Base-by-base conservation (phyloP, 2,888 invertebrate species). In the Noctua janthe region DNA sequence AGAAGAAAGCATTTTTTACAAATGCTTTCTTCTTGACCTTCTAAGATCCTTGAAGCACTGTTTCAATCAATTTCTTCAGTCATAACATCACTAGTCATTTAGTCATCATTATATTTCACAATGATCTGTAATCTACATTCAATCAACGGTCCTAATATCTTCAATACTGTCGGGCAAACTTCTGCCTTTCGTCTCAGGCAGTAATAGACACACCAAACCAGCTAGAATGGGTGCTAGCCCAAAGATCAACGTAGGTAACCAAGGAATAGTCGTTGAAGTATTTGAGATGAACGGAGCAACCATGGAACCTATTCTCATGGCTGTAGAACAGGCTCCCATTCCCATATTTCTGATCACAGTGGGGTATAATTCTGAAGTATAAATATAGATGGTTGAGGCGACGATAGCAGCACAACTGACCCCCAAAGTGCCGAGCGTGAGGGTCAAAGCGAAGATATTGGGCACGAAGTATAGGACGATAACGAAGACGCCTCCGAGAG, bases 291-390 rank as follows among this genome's bases (percentile, higher is more conserved):
- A 98, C 0, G 99, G 99, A 0, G 99, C 98, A 0, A 98, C 86
- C 97, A 99, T 98, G 0, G 99, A 99, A 0, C 99, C 99, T 29
- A 99, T 93, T 85, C 99, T 97, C 78, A 99, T 99, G 67, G 98
- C 97, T 97, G 98, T 98, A 0, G 99, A 99, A 74, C 98, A 98
- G 0, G 98, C 97, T 0, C 99, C 99, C 92, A 99, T 97, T 0
- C 98, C 99, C 92, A 98, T 98, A 90, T 99, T 99, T 23, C 99
- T 97, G 0, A 99, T 98, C 0, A 99, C 98, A 0, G 99, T 99
- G 0, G 99, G 99, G 92, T 98, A 99, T 11, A 99, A 93, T 93
- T 99, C 99, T 0, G 99, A 98, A 0, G 98, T 98, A 94, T 98
- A 99, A 15, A 99, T 97, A 93, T 99, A 99, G 17, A 98, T 98